Percentiles rank a stretch among this genome's conserved stretches.
These are phyloP conservation scores for Heliangelus exortis DNA, from an alignment of 2,797 vertebrate genomes.

Conservation along the genomic window DNA sequence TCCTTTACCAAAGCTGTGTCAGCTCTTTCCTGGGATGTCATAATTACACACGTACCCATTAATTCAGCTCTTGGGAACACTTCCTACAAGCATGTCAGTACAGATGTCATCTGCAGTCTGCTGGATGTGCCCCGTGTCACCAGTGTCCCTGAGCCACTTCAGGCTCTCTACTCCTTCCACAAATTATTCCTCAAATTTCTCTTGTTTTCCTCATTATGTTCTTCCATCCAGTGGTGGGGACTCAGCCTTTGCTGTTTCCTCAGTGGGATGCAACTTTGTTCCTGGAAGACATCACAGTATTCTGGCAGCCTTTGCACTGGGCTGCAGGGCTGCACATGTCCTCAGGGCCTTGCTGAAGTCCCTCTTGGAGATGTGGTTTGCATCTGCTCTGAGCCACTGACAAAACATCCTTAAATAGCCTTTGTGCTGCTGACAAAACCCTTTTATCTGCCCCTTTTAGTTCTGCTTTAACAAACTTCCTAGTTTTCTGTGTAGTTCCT, in stretches of 20 bases:
- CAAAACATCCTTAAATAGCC: conserved; percentile 30
- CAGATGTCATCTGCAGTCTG: neutral
- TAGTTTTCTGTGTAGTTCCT: conserved; percentile 2
- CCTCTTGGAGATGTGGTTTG: neutral
- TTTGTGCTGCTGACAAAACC: conserved; percentile 22
- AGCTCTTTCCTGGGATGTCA: neutral
- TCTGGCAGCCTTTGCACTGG: neutral
- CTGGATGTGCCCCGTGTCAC: rapidly evolving
- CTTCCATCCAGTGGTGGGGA: neutral
- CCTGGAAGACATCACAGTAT: neutral
- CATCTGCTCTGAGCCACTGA: neutral
- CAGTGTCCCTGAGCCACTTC: neutral
- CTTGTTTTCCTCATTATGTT: neutral
- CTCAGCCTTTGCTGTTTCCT: neutral
- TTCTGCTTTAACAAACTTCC: conserved; percentile 54
- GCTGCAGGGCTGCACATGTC: neutral
- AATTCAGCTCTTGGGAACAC: neutral
- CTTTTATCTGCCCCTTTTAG: conserved; percentile 12
- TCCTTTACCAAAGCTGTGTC: conserved; percentile 36
- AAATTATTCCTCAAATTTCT: neutral
- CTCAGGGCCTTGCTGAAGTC: neutral
- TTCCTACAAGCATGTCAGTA: neutral
- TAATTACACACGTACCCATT: neutral
- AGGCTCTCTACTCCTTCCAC: neutral
- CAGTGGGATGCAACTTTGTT: neutral